Percentiles rank a stretch among this genome's conserved stretches.
Conservation (phyloP, 2,797 vertebrate genomes). For the Catostomus latipinnis region DNA sequence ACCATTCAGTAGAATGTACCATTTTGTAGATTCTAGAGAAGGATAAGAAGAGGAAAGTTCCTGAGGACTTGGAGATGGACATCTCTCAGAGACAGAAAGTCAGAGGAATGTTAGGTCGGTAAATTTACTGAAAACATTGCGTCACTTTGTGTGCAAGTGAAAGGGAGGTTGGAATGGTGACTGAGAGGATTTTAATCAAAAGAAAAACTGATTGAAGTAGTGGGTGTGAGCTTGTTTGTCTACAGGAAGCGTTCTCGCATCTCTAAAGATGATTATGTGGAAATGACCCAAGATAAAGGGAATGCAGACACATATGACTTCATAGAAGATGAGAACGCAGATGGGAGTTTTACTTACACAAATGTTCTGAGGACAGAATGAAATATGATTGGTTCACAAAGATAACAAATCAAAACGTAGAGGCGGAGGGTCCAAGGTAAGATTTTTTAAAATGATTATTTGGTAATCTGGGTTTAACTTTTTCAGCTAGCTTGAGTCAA, state of each 20-base stretch:
- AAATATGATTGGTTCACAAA: too few relatives aligned
- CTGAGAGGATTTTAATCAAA: too few relatives aligned
- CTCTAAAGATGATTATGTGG: constrained; percentile 60
- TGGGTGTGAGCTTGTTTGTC: not conserved
- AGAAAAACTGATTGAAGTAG: not conserved
- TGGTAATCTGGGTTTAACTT: too few relatives aligned
- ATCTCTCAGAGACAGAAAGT: constrained; percentile 56
- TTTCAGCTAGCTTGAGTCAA: too few relatives aligned
- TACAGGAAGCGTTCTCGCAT: constrained; percentile 57
- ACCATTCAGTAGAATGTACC: not conserved
- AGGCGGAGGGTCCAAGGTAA: too few relatives aligned
- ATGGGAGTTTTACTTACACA: too few relatives aligned
- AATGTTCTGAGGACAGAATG: too few relatives aligned
- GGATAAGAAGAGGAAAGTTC: constrained; percentile 61
- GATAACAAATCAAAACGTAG: too few relatives aligned
- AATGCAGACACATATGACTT: constrained; percentile 66
- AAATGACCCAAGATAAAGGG: constrained; percentile 49
- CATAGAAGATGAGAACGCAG: constrained; percentile 9
- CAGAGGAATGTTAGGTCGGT: constrained; percentile 62
- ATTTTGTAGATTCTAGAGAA: constrained; percentile 67
- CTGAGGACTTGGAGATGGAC: constrained; percentile 54
- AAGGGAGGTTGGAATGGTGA: not conserved
- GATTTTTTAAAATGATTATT: too few relatives aligned
- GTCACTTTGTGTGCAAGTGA: not conserved
- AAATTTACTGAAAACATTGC: not conserved